phyloP scores from a whole-genome alignment of 2,888 invertebrate species.

The Cryptocephalus primarius region DNA sequence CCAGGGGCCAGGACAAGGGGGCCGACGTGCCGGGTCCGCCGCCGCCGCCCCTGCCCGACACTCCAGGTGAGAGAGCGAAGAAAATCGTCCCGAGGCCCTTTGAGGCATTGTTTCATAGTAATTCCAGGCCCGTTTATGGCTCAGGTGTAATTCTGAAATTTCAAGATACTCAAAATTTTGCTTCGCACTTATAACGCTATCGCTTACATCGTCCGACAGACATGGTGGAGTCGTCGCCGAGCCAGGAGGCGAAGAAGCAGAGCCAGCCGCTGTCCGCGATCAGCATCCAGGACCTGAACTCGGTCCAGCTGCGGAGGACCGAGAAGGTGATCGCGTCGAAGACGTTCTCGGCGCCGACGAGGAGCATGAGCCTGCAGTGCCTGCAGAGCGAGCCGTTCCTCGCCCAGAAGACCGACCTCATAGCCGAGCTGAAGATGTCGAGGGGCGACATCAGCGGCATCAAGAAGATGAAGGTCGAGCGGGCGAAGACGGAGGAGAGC shows the following conservation, averaged over 20 bases:
- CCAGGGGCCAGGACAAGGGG: conserved; percentile 12
- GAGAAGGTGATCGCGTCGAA: conserved; percentile 66
- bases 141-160: too few relatives aligned
- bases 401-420: conserved; percentile 72
- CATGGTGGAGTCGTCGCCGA: too few relatives aligned
- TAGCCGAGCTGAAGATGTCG: conserved; percentile 85
- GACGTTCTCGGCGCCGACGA: conserved; percentile 68
- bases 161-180: too few relatives aligned
- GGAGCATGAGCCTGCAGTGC: conserved; percentile 68
- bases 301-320: conserved; percentile 69
- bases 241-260: conserved; percentile 36
- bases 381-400: conserved; percentile 60
- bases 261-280: conserved; percentile 77
- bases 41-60: conserved; percentile 34
- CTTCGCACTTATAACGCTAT: too few relatives aligned
- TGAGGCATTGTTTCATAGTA: too few relatives aligned
- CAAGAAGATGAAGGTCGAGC: conserved; percentile 83
- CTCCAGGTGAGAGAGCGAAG: conserved; percentile 19
- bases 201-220: too few relatives aligned
- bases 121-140: too few relatives aligned
- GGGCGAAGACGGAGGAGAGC: conserved; percentile 72
- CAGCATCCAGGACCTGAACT: conserved; percentile 76
- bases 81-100: too few relatives aligned
- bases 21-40: conserved; percentile 37
- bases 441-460: conserved; percentile 92